Evolutionary conservation across 2,888 invertebrate genomes (phyloP).

Genomic region (Elysia crispata): DNA sequence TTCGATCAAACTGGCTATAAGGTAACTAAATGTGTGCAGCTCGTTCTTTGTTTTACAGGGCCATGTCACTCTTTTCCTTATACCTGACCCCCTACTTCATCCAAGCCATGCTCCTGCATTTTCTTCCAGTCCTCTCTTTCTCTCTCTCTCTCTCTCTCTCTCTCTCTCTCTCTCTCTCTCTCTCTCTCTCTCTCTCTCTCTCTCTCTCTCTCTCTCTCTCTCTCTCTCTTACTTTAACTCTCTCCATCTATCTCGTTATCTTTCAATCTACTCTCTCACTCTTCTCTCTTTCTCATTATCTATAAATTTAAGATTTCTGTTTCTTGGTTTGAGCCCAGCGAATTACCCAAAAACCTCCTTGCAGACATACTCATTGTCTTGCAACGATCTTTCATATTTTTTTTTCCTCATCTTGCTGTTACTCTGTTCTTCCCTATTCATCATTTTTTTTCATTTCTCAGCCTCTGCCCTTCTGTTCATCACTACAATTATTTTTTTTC

Average conservation of each 20-base stretch:
- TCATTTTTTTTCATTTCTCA: no score
- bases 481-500: no score
- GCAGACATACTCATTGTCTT: no score
- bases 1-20: no score
- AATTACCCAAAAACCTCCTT: no score
- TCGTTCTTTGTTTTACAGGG: no score
- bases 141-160: not conserved
- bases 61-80: no score
- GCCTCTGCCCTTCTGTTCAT: not conserved
- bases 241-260: not conserved
- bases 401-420: not conserved
- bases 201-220: constrained; percentile 15
- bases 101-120: no score
- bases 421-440: no score
- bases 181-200: not conserved
- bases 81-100: no score
- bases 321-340: not conserved
- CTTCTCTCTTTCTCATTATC: no score
- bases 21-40: no score
- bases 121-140: not conserved
- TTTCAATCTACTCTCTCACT: not conserved
- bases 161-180: constrained; percentile 14
- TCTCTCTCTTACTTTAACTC: not conserved
- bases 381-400: not conserved
- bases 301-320: not conserved